Percentiles rank a stretch among this genome's conserved stretches.
Evolutionary conservation across 2,797 vertebrate genomes (phyloP).

Genomic region (Chelon auratus): DNA sequence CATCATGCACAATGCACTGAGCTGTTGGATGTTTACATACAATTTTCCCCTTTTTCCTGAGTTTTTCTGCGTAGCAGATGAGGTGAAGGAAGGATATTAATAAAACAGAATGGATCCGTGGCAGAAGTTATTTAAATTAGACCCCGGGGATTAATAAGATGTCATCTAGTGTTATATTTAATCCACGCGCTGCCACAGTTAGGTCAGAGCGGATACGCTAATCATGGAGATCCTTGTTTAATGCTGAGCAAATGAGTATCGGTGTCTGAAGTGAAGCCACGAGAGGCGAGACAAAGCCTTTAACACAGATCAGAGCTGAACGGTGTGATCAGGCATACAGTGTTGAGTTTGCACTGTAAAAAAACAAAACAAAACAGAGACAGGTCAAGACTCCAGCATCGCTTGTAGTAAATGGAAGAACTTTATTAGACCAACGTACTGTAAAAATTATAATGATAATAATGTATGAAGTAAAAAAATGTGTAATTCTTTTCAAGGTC

Average conservation of each 20-base stretch:
- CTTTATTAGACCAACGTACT: too few species aligned
- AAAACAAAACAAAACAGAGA: too few species aligned
- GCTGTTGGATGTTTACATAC: constrained; percentile 24
- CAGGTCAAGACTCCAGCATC: too few species aligned
- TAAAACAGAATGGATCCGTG: constrained; percentile 1
- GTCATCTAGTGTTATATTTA: constrained; percentile 40
- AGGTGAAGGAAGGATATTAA: constrained; percentile 11
- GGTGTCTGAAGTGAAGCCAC: neutral
- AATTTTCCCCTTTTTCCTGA: neutral
- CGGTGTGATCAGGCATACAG: neutral
- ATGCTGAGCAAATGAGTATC: constrained; percentile 25
- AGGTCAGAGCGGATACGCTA: constrained; percentile 16
- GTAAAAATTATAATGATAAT: neutral
- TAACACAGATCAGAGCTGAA: neutral
- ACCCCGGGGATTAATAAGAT: constrained; percentile 26
- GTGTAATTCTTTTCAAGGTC: neutral
- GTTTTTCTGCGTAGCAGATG: constrained; percentile 3
- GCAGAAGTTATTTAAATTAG: constrained; percentile 38
- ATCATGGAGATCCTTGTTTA: constrained; percentile 29
- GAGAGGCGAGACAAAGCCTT: constrained; percentile 1
- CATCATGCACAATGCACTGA: constrained; percentile 26
- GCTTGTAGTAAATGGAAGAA: too few species aligned
- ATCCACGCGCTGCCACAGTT: constrained; percentile 24
- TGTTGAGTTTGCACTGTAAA: neutral
- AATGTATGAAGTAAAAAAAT: neutral